Evolutionary conservation across 2,113 vertebrate species (phyloP).

Genomic region (Callorhinus ursinus): DNA sequence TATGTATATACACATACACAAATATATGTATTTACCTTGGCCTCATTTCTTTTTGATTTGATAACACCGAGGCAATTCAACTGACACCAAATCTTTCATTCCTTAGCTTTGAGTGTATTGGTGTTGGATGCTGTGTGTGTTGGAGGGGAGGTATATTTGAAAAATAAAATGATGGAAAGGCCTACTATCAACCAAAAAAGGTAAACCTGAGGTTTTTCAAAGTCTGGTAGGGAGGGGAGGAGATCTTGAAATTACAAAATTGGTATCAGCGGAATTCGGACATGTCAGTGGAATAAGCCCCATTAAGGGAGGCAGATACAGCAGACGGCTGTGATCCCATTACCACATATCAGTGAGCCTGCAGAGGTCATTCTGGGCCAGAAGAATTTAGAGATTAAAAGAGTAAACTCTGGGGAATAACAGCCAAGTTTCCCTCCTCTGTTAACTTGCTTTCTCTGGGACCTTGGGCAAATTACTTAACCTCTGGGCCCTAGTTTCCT

Average conservation of each 20-base stretch:
- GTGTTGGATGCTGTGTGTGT: neutral
- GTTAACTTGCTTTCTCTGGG: neutral
- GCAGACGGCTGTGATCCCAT: neutral
- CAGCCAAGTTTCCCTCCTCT: neutral
- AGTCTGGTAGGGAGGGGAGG: neutral
- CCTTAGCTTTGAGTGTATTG: neutral
- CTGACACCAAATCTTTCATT: neutral
- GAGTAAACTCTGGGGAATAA: neutral
- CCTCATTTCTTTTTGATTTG: neutral
- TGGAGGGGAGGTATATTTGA: neutral
- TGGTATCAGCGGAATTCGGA: neutral
- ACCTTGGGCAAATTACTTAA: neutral
- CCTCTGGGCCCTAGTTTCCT: neutral
- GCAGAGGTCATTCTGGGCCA: neutral
- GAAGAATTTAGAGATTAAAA: neutral
- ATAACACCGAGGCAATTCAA: neutral
- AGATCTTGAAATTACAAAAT: neutral
- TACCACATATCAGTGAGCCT: fast-evolving
- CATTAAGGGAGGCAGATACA: neutral
- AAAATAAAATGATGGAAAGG: neutral
- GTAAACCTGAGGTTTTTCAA: neutral
- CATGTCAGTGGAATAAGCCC: fast-evolving
- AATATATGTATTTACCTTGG: neutral
- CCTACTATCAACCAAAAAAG: neutral
- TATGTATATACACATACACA: neutral